A percentile compares a stretch with the other conserved stretches of the same genome.
phyloP scores from a whole-genome alignment of 1,140 invertebrate genomes.

The Magallana ariakensis region DNA sequence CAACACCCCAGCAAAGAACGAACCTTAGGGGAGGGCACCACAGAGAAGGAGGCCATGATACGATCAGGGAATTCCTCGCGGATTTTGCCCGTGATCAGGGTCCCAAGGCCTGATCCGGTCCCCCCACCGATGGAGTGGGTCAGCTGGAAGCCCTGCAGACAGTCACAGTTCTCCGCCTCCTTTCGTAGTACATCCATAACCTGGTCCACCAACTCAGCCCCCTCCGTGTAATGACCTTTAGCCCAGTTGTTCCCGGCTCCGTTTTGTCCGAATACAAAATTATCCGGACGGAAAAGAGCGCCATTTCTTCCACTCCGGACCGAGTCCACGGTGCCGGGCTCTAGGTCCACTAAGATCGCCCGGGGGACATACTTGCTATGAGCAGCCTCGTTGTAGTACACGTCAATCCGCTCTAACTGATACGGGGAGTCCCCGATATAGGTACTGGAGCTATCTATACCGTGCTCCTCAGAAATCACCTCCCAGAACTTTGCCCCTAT shows the following conservation, averaged over 20 bases:
- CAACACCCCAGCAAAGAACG: not conserved
- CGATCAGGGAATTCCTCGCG: slow-evolving; percentile 79
- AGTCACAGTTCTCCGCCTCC: slow-evolving; percentile 92
- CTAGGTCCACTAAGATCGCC: slow-evolving; percentile 90
- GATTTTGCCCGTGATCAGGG: slow-evolving; percentile 82
- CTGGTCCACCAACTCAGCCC: slow-evolving; percentile 91
- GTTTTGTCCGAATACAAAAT: slow-evolving; percentile 82
- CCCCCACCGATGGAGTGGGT: slow-evolving; percentile 86
- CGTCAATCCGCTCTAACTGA: slow-evolving; percentile 81
- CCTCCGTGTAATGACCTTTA: slow-evolving; percentile 96
- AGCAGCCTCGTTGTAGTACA: slow-evolving; percentile 82
- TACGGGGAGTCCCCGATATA: slow-evolving; percentile 81
- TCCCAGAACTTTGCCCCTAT: slow-evolving; percentile 96
- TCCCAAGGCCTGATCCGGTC: slow-evolving; percentile 75
- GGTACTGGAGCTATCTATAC: slow-evolving; percentile 81
- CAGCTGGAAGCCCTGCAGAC: slow-evolving; percentile 86
- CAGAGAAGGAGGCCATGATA: slow-evolving; percentile 88
- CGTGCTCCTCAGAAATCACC: slow-evolving; percentile 88
- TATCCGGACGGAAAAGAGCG: slow-evolving; percentile 90
- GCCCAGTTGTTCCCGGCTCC: slow-evolving; percentile 94
- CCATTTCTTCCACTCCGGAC: slow-evolving; percentile 92
- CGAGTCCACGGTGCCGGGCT: slow-evolving; percentile 94
- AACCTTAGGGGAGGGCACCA: slow-evolving; percentile 93
- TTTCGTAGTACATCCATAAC: slow-evolving; percentile 91
- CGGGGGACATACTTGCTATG: slow-evolving; percentile 95